phyloP scores from a whole-genome alignment of 1,140 invertebrate genomes.

The Drosophila ficusphila region DNA sequence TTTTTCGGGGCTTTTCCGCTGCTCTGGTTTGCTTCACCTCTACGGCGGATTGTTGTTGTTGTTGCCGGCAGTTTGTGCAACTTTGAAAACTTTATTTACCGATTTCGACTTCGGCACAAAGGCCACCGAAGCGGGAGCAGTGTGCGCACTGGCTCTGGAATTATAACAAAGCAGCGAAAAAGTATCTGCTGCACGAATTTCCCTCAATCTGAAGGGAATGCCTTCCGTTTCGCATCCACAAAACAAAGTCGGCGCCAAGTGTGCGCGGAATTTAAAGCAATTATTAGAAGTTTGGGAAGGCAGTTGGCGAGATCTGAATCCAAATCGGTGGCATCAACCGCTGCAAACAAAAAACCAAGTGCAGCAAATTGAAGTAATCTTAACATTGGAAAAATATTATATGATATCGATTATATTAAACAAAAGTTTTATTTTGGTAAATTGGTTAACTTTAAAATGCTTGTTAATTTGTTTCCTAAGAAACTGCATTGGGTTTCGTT shows the following conservation, averaged over 20 bases:
- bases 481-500: too few species aligned
- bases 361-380: too few species aligned
- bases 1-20: slow-evolving; percentile 1
- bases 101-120: slow-evolving; percentile 60
- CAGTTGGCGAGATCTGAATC: background rate
- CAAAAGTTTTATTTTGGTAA: too few species aligned
- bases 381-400: too few species aligned
- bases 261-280: slow-evolving; percentile 39
- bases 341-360: too few species aligned
- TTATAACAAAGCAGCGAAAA: slow-evolving; percentile 53
- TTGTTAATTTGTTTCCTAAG: too few species aligned
- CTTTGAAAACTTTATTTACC: slow-evolving; percentile 73
- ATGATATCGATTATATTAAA: too few species aligned
- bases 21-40: slow-evolving; percentile 14
- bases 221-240: slow-evolving; percentile 14
- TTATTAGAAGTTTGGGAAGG: slow-evolving; percentile 45
- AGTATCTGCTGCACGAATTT: slow-evolving; percentile 47
- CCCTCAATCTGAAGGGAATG: slow-evolving; percentile 17
- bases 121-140: slow-evolving; percentile 24
- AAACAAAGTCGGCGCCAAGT: slow-evolving; percentile 29
- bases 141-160: slow-evolving; percentile 52
- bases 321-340: background rate
- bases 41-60: slow-evolving; percentile 19
- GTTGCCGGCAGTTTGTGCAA: slow-evolving; percentile 54
- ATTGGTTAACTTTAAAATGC: too few species aligned